These are phyloP conservation scores for Chrysomela aeneicollis DNA, from an alignment of 2,888 invertebrate species.

Conservation along the genomic window DNA sequence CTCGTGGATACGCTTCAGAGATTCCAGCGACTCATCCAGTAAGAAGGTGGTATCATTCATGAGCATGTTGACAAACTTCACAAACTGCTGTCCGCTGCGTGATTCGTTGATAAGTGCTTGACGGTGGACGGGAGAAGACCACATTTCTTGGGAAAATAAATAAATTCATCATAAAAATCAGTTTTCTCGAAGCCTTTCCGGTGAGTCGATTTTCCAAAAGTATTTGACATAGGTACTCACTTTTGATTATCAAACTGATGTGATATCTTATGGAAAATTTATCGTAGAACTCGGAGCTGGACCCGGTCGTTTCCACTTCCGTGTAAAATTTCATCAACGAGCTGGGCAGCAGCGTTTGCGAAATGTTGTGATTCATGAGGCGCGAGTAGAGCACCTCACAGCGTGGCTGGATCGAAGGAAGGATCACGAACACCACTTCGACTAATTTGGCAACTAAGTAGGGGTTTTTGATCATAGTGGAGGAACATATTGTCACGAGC, in stretches of 20 bases:
- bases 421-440: slow-evolving; percentile 85
- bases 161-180: background rate
- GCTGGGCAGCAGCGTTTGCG: slow-evolving; percentile 83
- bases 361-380: slow-evolving; percentile 88
- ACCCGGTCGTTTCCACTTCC: slow-evolving; percentile 96
- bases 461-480: slow-evolving; percentile 92
- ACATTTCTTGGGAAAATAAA: slow-evolving; percentile 69
- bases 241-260: slow-evolving; percentile 95
- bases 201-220: background rate
- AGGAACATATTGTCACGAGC: slow-evolving; percentile 87
- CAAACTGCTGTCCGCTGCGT: slow-evolving; percentile 89
- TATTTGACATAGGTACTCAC: too few relatives aligned
- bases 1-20: slow-evolving; percentile 85
- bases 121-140: slow-evolving; percentile 89
- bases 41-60: slow-evolving; percentile 99
- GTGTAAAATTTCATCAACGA: slow-evolving; percentile 98
- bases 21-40: slow-evolving; percentile 93
- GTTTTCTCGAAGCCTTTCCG: background rate
- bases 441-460: slow-evolving; percentile 97
- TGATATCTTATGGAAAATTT: slow-evolving; percentile 99
- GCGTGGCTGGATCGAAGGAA: slow-evolving; percentile 69
- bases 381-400: slow-evolving; percentile 70
- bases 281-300: slow-evolving; percentile 98
- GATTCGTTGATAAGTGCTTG: slow-evolving; percentile 91
- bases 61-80: slow-evolving; percentile 96